Conservation (phyloP, 2,113 vertebrate species). For the Tetrao urogallus region DNA sequence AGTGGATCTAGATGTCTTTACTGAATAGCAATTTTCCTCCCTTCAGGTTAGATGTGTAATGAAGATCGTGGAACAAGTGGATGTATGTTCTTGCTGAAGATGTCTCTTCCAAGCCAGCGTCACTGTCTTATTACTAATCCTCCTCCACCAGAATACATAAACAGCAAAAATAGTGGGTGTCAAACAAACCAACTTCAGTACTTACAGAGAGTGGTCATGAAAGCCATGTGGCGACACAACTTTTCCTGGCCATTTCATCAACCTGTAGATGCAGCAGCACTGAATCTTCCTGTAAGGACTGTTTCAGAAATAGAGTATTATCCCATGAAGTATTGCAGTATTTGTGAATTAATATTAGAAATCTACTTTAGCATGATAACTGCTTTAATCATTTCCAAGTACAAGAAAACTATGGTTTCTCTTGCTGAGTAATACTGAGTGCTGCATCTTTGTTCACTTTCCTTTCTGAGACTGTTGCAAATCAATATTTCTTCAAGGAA, state of each 20-base stretch:
- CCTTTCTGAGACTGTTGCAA: neutral
- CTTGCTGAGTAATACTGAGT: neutral
- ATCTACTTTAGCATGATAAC: neutral
- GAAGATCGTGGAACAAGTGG: slow-evolving; percentile 3
- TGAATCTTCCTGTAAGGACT: slow-evolving; percentile 90
- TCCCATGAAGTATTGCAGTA: neutral
- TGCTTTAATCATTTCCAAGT: neutral
- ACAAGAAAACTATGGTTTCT: neutral
- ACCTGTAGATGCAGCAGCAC: slow-evolving; percentile 90
- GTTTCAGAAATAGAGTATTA: neutral
- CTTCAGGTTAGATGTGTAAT: slow-evolving; percentile 4
- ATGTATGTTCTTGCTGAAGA: slow-evolving; percentile 44
- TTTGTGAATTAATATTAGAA: neutral
- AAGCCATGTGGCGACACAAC: slow-evolving; percentile 87
- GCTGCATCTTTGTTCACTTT: neutral
- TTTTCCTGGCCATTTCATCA: slow-evolving; percentile 94
- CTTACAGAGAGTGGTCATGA: slow-evolving; percentile 88
- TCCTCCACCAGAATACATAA: slow-evolving; percentile 86
- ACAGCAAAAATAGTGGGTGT: slow-evolving; percentile 80
- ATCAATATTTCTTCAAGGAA: neutral
- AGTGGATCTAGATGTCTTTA: neutral
- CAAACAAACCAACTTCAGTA: slow-evolving; percentile 92
- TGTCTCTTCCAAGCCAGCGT: slow-evolving; percentile 78
- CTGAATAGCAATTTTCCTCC: neutral
- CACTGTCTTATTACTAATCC: slow-evolving; percentile 80